These are phyloP conservation scores for Chloebia gouldiae DNA, from an alignment of 2,113 vertebrate species.

Conservation along the genomic window DNA sequence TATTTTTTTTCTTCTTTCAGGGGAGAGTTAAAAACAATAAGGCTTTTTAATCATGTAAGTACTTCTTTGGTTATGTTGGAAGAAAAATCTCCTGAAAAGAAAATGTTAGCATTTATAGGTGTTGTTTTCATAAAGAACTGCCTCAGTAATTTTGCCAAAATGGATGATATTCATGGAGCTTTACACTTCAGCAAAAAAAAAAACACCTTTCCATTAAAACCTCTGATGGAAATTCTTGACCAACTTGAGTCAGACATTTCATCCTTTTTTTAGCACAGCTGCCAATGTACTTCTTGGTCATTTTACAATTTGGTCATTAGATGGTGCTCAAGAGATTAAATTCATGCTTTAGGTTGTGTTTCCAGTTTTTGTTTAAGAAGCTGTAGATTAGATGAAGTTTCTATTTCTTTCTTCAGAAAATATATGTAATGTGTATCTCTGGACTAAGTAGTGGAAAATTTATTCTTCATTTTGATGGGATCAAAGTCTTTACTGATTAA, in stretches of 20 bases:
- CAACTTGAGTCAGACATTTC: background rate
- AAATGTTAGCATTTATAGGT: background rate
- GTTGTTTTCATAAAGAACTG: background rate
- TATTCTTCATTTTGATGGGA: background rate
- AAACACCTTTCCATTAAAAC: background rate
- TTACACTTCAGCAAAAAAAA: background rate
- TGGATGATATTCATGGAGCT: background rate
- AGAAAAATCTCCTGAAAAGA: background rate
- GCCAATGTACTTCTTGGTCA: background rate
- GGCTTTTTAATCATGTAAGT: background rate
- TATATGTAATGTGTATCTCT: background rate
- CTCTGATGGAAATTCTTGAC: background rate
- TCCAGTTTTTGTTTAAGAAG: background rate
- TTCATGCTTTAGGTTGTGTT: background rate
- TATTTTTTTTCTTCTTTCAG: background rate
- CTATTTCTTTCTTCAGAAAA: background rate
- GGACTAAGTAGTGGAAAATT: background rate
- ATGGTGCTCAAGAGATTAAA: constrained; percentile 59
- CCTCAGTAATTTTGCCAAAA: background rate
- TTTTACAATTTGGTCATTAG: constrained; percentile 50
- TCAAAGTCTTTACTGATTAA: background rate
- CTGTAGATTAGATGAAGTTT: background rate
- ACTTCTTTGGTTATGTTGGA: background rate
- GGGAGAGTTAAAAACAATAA: background rate
- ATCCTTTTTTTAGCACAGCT: background rate